A percentile compares a stretch with the other conserved stretches of the same genome.
Conservation (phyloP, 2,113 vertebrate genomes). For the Nyctereutes procyonoides region DNA sequence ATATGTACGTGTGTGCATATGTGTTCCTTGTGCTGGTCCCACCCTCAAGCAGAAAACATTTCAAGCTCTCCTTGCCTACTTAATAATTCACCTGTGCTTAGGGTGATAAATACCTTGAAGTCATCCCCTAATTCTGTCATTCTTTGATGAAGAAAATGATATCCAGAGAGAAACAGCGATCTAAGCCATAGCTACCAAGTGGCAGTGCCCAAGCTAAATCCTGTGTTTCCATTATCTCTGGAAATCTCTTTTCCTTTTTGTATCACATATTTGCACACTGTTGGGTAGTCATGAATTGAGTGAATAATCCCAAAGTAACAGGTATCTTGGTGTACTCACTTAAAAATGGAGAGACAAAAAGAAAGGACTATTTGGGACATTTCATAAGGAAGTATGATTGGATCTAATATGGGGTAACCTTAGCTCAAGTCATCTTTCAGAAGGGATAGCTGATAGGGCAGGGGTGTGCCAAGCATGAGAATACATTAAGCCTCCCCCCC, state of each 20-base stretch:
- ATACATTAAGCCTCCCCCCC: background rate
- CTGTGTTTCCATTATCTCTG: background rate
- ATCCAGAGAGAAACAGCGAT: background rate
- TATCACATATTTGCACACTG: background rate
- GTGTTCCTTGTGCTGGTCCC: background rate
- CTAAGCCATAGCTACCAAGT: background rate
- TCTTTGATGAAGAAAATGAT: background rate
- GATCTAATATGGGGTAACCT: background rate
- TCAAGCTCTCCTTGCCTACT: background rate
- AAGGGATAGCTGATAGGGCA: background rate
- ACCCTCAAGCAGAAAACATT: background rate
- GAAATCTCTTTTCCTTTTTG: background rate
- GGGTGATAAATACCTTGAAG: background rate
- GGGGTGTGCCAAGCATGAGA: background rate
- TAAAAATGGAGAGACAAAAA: background rate
- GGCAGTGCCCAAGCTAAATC: background rate
- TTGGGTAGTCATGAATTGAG: background rate
- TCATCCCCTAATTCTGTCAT: background rate
- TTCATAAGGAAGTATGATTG: background rate
- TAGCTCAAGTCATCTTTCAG: background rate
- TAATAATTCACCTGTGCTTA: slow-evolving; percentile 22
- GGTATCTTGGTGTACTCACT: background rate
- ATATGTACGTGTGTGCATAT: rapidly evolving
- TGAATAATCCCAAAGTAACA: background rate
- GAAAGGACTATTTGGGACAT: background rate